These are phyloP conservation scores for Coilia nasus DNA, from an alignment of 2,797 vertebrate species.

Conservation along the genomic window DNA sequence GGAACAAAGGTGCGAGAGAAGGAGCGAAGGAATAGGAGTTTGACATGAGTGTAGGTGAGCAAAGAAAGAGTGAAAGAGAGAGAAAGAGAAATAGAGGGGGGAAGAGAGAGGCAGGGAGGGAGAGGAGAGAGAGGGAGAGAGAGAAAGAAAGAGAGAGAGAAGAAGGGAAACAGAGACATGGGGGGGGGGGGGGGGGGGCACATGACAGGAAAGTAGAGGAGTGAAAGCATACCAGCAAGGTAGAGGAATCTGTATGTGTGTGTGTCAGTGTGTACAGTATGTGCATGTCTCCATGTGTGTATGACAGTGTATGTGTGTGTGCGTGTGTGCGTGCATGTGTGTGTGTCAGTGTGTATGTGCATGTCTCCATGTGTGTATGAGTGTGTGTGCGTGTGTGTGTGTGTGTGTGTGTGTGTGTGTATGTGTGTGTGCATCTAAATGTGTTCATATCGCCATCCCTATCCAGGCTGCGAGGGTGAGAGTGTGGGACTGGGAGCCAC, in stretches of 20 bases:
- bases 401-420: neutral
- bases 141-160: slow-evolving; percentile 1
- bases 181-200: neutral
- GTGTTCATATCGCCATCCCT: neutral
- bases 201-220: neutral
- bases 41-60: neutral
- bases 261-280: neutral
- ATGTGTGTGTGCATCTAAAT: slow-evolving; percentile 1
- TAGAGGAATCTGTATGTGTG: neutral
- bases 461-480: neutral
- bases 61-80: slow-evolving; percentile 9
- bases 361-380: slow-evolving; percentile 2
- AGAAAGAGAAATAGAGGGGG: neutral
- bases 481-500: slow-evolving; percentile 58
- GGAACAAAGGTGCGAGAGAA: neutral
- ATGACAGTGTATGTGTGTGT: neutral
- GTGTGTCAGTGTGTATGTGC: too few relatives aligned
- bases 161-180: neutral
- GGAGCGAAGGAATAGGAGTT: neutral
- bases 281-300: too few relatives aligned
- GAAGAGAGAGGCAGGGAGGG: neutral
- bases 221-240: neutral
- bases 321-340: slow-evolving; percentile 1
- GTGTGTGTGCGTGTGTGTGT: neutral
- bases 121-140: neutral